Conservation (phyloP, 2,888 invertebrate species). For the Eupithecia pulchellata region DNA sequence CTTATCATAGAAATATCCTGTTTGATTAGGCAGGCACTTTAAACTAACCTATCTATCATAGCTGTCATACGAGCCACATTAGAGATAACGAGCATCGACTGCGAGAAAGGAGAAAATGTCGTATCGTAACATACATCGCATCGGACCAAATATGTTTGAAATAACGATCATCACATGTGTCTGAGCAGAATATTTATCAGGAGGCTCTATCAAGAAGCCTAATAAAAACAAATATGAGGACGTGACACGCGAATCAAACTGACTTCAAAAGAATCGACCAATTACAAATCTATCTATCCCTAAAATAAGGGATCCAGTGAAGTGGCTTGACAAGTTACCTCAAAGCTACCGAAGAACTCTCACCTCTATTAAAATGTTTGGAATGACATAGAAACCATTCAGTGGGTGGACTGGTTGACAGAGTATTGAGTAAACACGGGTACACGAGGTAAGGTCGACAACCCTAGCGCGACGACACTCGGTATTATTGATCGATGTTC, state of each 20-base stretch:
- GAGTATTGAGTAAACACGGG: conserved; percentile 68
- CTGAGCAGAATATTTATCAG: conserved; percentile 5
- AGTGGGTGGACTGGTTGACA: conserved; percentile 82
- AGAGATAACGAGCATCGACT: conserved; percentile 66
- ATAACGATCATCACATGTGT: conserved; percentile 23
- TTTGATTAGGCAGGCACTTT: conserved; percentile 69
- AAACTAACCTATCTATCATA: conserved; percentile 77
- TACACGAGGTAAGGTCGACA: conserved; percentile 72
- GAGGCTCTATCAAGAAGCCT: not conserved
- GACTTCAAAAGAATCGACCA: conserved; percentile 13
- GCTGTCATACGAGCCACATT: conserved; percentile 67
- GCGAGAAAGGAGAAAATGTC: conserved; percentile 48
- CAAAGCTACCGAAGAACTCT: conserved; percentile 57
- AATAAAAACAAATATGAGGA: not conserved
- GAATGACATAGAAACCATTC: conserved; percentile 68
- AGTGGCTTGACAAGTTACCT: conserved; percentile 30
- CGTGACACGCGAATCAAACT: not conserved
- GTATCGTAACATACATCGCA: conserved; percentile 19
- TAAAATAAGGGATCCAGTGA: conserved; percentile 22
- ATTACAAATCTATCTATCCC: conserved; percentile 18
- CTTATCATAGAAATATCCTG: conserved; percentile 79
- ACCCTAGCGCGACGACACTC: conserved; percentile 60
- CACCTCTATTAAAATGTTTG: conserved; percentile 60
- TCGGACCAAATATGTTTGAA: conserved; percentile 32
- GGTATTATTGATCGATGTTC: conserved; percentile 66